These are phyloP conservation scores for Alethe castanea DNA, from an alignment of 2,113 vertebrate species.

Conservation along the genomic window DNA sequence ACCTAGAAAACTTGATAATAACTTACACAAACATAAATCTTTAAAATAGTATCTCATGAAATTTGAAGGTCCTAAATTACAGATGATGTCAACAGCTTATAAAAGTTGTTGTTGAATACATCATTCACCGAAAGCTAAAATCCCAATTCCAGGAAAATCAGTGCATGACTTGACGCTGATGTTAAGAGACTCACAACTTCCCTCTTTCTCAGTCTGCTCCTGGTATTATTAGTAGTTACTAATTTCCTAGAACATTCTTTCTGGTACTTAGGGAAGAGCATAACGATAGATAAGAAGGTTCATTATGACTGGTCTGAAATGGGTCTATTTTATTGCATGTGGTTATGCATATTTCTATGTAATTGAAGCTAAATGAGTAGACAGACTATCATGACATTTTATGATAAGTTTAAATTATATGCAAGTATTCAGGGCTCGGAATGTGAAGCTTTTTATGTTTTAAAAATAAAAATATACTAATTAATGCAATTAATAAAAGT, in stretches of 20 bases:
- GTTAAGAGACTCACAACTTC: not conserved
- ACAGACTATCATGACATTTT: not conserved
- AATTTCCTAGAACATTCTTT: not conserved
- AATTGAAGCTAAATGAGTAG: slow-evolving; percentile 3
- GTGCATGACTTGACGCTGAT: not conserved
- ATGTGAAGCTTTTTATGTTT: not conserved
- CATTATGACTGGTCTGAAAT: not conserved
- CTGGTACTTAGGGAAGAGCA: not conserved
- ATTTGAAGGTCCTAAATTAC: not conserved
- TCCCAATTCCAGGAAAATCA: not conserved
- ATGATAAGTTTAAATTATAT: slow-evolving; percentile 6
- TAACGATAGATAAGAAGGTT: not conserved
- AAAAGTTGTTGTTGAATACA: not conserved
- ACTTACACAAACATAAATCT: not conserved
- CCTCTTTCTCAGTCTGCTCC: not conserved
- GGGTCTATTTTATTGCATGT: not conserved
- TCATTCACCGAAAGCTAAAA: not conserved
- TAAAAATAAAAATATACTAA: slow-evolving; percentile 46
- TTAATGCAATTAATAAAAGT: slow-evolving; percentile 42
- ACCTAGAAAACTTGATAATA: not conserved
- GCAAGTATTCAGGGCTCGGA: not conserved
- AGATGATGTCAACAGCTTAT: not conserved
- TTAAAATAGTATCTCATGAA: not conserved
- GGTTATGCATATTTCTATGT: not conserved
- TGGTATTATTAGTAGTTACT: not conserved